These are phyloP conservation scores for Agrotis exclamationis DNA, from an alignment of 2,888 invertebrate genomes.

Conservation along the genomic window DNA sequence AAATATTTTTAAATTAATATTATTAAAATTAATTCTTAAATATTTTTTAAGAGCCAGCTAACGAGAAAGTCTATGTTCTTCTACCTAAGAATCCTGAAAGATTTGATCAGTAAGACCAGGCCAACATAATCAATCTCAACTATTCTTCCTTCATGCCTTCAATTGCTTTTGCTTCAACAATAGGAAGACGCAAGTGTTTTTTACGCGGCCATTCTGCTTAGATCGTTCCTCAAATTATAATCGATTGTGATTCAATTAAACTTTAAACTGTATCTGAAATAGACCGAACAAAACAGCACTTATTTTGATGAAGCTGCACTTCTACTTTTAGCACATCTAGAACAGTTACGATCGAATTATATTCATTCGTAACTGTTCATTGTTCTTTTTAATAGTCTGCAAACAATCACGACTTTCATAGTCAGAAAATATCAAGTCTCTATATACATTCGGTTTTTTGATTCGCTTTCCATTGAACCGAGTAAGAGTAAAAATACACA, in stretches of 20 bases:
- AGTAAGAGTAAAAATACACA: constrained; percentile 26
- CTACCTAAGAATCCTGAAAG: neutral
- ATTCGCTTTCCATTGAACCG: constrained; percentile 19
- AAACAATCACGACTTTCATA: constrained; percentile 37
- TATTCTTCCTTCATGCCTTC: neutral
- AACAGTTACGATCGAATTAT: neutral
- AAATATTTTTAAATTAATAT: too few relatives aligned
- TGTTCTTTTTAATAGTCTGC: constrained; percentile 19
- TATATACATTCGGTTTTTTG: constrained; percentile 21
- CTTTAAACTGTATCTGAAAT: too few relatives aligned
- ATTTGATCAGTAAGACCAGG: too few relatives aligned
- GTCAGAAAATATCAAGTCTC: constrained; percentile 27
- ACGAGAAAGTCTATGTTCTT: neutral
- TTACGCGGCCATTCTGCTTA: neutral
- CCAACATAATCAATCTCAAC: neutral
- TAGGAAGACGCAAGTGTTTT: neutral
- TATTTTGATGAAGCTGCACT: constrained; percentile 15
- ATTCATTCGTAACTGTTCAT: constrained; percentile 16
- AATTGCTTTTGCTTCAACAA: neutral
- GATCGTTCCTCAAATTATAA: constrained; percentile 5
- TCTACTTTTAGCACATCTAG: constrained; percentile 1
- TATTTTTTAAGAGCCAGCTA: neutral
- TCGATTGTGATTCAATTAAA: neutral
- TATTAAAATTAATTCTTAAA: too few relatives aligned
- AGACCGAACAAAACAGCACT: neutral